A percentile compares a stretch with the other conserved stretches of the same genome.
Evolutionary conservation across 2,888 invertebrate species (phyloP).

Genomic region (Rhingia rostrata): DNA sequence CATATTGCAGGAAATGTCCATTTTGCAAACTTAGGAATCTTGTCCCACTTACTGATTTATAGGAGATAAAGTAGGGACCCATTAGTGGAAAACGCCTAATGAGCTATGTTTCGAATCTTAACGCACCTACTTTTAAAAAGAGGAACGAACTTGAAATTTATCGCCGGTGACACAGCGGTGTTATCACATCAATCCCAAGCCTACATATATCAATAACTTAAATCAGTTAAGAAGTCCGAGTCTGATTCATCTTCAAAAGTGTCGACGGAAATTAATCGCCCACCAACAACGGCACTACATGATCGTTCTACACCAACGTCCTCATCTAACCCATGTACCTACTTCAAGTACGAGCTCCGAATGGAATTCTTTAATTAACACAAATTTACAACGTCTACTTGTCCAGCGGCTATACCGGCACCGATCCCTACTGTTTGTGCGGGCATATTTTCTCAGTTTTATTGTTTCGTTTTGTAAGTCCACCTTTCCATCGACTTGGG

Average conservation of each 20-base stretch:
- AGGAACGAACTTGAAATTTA: too few relatives aligned
- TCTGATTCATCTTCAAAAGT: neutral
- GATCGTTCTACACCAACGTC: neutral
- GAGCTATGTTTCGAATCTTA: too few relatives aligned
- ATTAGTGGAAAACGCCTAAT: too few relatives aligned
- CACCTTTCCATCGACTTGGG: slow-evolving; percentile 15
- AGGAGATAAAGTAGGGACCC: too few relatives aligned
- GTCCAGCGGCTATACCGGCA: slow-evolving; percentile 22
- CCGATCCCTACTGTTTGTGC: slow-evolving; percentile 12
- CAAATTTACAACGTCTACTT: slow-evolving; percentile 35
- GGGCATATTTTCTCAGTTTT: slow-evolving; percentile 39
- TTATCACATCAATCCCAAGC: too few relatives aligned
- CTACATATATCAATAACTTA: too few relatives aligned
- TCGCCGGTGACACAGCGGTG: too few relatives aligned
- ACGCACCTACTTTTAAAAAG: too few relatives aligned
- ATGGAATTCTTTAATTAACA: slow-evolving; percentile 54
- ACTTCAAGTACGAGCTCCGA: slow-evolving; percentile 25
- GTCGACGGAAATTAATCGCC: neutral
- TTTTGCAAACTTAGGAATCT: too few relatives aligned
- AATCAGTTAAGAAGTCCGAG: too few relatives aligned
- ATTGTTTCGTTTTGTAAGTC: slow-evolving; percentile 29
- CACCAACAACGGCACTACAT: neutral
- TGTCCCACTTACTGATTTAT: too few relatives aligned
- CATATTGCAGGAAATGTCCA: too few relatives aligned
- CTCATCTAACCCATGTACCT: neutral